phyloP scores from a whole-genome alignment of 2,797 vertebrate species.

The Clamator glandarius region DNA sequence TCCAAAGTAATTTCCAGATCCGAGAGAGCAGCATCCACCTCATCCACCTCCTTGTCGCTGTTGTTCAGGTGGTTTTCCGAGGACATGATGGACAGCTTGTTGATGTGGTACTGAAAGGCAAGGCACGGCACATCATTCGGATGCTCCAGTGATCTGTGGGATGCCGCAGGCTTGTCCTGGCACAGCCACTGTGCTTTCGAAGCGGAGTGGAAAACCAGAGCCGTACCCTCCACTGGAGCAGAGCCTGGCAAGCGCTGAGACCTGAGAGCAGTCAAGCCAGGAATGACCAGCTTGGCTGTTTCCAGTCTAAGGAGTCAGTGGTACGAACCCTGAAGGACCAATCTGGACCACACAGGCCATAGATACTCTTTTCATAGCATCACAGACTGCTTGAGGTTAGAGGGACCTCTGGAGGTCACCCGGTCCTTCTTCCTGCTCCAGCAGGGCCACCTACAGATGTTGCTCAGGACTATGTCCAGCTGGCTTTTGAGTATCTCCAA shows the following conservation, averaged over 20 bases:
- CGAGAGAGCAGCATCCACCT: slow-evolving; percentile 96
- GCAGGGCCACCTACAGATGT: background rate
- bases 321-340: background rate
- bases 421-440: background rate
- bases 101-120: slow-evolving; percentile 95
- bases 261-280: accelerated
- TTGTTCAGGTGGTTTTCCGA: slow-evolving; percentile 99
- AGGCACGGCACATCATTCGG: background rate
- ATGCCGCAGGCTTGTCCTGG: accelerated
- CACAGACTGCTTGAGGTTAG: background rate
- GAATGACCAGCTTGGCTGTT: background rate
- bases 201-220: accelerated
- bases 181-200: accelerated
- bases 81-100: slow-evolving; percentile 98
- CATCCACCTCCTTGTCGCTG: slow-evolving; percentile 98
- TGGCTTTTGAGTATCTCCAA: background rate
- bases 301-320: too few relatives aligned
- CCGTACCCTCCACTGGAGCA: accelerated
- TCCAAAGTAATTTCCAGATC: slow-evolving; percentile 98
- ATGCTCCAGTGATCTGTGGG: accelerated
- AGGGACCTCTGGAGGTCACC: background rate
- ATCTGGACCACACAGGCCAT: background rate
- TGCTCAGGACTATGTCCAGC: background rate
- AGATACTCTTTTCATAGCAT: background rate
- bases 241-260: background rate